Conservation (phyloP, 2,113 vertebrate species). For the Oncorhynchus nerka region DNA sequence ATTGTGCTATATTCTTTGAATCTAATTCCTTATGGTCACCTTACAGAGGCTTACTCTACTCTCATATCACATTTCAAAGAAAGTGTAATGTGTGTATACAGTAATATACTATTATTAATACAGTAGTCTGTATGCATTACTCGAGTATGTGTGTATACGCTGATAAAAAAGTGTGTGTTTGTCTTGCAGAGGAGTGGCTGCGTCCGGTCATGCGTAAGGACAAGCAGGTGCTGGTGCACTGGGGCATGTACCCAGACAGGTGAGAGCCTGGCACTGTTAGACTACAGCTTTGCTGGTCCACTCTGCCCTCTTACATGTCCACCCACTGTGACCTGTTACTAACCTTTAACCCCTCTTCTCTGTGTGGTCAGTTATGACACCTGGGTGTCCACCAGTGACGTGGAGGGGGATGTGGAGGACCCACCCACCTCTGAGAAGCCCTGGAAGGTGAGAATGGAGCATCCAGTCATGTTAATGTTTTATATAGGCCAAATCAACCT, state of each 20-base stretch:
- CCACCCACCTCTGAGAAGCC: slow-evolving; percentile 87
- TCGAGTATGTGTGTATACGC: background rate
- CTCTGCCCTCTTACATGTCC: background rate
- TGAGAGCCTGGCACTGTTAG: slow-evolving; percentile 30
- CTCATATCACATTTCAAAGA: too few species aligned
- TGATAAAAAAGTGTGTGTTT: slow-evolving; percentile 22
- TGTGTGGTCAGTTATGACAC: slow-evolving; percentile 85
- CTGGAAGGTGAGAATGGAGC: slow-evolving; percentile 82
- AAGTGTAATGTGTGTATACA: too few species aligned
- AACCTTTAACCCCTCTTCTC: background rate
- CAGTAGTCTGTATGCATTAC: background rate
- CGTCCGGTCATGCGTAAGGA: slow-evolving; percentile 95
- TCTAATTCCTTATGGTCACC: too few species aligned
- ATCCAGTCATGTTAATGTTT: too few species aligned
- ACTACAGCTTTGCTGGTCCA: background rate
- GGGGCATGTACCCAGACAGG: slow-evolving; percentile 88
- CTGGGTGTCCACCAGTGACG: slow-evolving; percentile 87
- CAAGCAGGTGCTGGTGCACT: slow-evolving; percentile 95
- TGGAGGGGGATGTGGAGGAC: slow-evolving; percentile 92
- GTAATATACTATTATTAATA: too few species aligned
- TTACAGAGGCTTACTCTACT: too few species aligned
- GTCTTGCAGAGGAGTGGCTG: slow-evolving; percentile 90
- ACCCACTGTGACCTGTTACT: background rate
- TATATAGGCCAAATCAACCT: background rate
- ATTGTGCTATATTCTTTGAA: too few species aligned